A percentile compares a stretch with the other conserved stretches of the same genome.
Conservation (phyloP, 2,797 vertebrate genomes). For the Graptemys geographica region DNA sequence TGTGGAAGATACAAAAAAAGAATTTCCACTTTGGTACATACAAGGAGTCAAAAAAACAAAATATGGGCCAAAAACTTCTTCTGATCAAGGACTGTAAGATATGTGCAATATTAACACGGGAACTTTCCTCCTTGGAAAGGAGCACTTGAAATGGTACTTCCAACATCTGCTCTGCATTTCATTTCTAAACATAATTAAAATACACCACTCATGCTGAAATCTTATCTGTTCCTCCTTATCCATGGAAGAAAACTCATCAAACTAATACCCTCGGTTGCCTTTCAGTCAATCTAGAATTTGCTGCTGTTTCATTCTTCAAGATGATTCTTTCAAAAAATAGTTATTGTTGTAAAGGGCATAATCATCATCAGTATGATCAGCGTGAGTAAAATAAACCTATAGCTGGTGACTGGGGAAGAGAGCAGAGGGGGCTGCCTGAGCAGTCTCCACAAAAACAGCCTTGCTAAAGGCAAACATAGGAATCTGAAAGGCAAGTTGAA, state of each 20-base stretch:
- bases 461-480: background rate
- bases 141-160: background rate
- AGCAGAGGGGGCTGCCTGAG: background rate
- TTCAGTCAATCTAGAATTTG: constrained; percentile 4
- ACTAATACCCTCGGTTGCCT: constrained; percentile 11
- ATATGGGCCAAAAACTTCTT: background rate
- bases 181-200: constrained; percentile 53
- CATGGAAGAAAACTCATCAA: background rate
- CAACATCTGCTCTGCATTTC: constrained; percentile 63
- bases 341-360: constrained; percentile 6
- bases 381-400: background rate
- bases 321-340: background rate
- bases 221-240: constrained; percentile 13
- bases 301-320: background rate
- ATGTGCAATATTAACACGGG: background rate
- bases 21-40: background rate
- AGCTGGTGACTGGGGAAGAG: background rate
- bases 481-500: constrained; percentile 29
- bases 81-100: background rate
- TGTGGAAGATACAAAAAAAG: background rate
- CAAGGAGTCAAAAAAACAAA: background rate
- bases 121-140: background rate
- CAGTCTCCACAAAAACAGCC: constrained; percentile 14
- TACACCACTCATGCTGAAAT: constrained; percentile 30
- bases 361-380: constrained; percentile 5